Base-by-base conservation (phyloP, 1,140 invertebrate genomes). In the Melitaea cinxia region DNA sequence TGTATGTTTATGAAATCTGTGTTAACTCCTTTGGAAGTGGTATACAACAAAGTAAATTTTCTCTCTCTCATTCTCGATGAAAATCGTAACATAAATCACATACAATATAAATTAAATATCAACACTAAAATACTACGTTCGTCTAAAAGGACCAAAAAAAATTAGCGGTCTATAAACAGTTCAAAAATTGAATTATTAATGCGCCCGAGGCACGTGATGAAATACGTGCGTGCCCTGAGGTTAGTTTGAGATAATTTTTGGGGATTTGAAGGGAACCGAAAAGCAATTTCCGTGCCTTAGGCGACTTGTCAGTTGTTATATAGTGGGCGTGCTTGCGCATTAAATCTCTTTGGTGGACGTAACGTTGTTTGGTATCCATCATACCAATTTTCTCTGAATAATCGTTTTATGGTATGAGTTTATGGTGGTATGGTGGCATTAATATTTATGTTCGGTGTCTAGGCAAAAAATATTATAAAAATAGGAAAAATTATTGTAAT, bases 201-300 rank as follows among this genome's bases (percentile, higher is more conserved):
- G 28, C 56, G 73, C 70, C 62, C 37, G 58, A 17, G 68, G 71
- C 42, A 17, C 39, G 15, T 50, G 45, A 54, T 53, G 47, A 19
- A 64, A 68, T 65, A 72, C 70, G 63, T 63, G 61, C 37, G 35
- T 54, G 58, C 64, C 66, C 56, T 33, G 23, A 42, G 62, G 64
- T 57, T 59, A 64, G 42, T 65, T 24, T 30, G 68, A 61, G 68
- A 68, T 73, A 70, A 73, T 70, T 70, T 74, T 74, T 70, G 67
- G 70, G 68, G 58, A 68, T 71, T 68, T 39, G 59, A 58, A 39
- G 60, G 55, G 58, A 39, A 56, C 65, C 65, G 69, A 67, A 72
- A 75, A 68, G 70, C 73, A 77, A 77, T 77, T 77, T 77, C 75
- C 75, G 75, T 17, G 75, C 75, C 75, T 52, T 39, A 35, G 75